Evolutionary conservation across 2,888 invertebrate species (phyloP).

Genomic region (Strigamia transsilvanica): DNA sequence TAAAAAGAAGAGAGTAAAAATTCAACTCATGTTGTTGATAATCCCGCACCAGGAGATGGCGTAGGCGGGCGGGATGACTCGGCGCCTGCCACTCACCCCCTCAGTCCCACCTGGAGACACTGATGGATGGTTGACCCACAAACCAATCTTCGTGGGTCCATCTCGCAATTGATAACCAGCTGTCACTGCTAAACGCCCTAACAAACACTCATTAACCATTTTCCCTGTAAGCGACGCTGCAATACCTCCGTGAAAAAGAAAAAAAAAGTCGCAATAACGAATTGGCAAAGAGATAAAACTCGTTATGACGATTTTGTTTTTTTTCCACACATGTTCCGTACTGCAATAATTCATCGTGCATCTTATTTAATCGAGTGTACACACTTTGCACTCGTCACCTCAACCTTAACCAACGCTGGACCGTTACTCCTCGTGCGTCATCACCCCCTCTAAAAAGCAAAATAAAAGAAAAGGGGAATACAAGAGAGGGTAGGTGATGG

Average conservation of each 20-base stretch:
- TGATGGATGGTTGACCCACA: slow-evolving; percentile 26
- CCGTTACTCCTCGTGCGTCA: slow-evolving; percentile 25
- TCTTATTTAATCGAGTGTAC: slow-evolving; percentile 21
- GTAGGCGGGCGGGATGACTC: slow-evolving; percentile 30
- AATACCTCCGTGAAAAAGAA: neutral
- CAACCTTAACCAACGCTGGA: neutral
- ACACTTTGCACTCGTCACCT: slow-evolving; percentile 30
- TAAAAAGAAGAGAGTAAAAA: neutral
- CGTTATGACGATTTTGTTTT: too few species aligned
- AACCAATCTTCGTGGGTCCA: slow-evolving; percentile 26
- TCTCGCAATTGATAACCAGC: slow-evolving; percentile 30
- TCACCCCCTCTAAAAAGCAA: slow-evolving; percentile 25
- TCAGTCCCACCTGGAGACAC: slow-evolving; percentile 15
- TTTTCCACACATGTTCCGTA: too few species aligned
- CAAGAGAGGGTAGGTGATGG: slow-evolving; percentile 16
- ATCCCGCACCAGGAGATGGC: slow-evolving; percentile 26
- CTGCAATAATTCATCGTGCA: neutral
- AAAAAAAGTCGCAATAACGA: too few species aligned
- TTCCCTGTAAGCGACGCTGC: neutral
- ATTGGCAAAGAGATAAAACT: too few species aligned
- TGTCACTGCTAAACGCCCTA: slow-evolving; percentile 23
- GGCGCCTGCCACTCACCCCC: slow-evolving; percentile 29
- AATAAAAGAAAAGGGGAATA: slow-evolving; percentile 26
- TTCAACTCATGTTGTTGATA: slow-evolving; percentile 20
- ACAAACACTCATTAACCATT: slow-evolving; percentile 15